Evolutionary conservation across 2,113 vertebrate species (phyloP).

Genomic region (Pristiophorus japonicus): DNA sequence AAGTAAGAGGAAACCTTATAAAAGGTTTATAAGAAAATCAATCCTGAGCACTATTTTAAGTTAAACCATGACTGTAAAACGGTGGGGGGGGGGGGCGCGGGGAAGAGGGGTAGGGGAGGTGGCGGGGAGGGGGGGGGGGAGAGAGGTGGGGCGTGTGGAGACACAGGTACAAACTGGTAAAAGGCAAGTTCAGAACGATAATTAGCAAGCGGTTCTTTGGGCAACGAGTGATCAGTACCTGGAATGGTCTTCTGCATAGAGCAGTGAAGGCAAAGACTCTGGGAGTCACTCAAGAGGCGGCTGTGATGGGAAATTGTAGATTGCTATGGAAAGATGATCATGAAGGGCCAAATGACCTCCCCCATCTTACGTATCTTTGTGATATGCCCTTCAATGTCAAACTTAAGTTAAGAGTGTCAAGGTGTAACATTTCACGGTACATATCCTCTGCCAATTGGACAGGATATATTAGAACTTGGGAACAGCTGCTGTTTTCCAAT

Average conservation of each 20-base stretch:
- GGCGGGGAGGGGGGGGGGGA: background rate
- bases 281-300: background rate
- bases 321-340: background rate
- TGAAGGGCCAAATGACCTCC: background rate
- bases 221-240: background rate
- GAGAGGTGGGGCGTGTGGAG: background rate
- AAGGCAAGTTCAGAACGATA: background rate
- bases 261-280: background rate
- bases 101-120: too few relatives aligned
- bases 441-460: slow-evolving; percentile 26
- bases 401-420: slow-evolving; percentile 21
- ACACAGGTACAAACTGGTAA: background rate
- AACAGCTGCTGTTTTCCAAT: slow-evolving; percentile 34
- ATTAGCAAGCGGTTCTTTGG: background rate
- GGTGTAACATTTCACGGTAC: slow-evolving; percentile 20
- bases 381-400: slow-evolving; percentile 23
- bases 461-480: background rate
- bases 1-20: background rate
- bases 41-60: too few relatives aligned
- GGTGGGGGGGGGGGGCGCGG: background rate
- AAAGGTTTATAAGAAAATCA: background rate
- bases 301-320: background rate
- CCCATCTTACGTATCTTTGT: background rate
- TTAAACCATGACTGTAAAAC: too few relatives aligned
- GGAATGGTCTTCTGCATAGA: background rate